Evolutionary conservation across 2,797 vertebrate species (phyloP), one percentile per base, ranked within the genome.

Genomic region (Silurus aristotelis): DNA sequence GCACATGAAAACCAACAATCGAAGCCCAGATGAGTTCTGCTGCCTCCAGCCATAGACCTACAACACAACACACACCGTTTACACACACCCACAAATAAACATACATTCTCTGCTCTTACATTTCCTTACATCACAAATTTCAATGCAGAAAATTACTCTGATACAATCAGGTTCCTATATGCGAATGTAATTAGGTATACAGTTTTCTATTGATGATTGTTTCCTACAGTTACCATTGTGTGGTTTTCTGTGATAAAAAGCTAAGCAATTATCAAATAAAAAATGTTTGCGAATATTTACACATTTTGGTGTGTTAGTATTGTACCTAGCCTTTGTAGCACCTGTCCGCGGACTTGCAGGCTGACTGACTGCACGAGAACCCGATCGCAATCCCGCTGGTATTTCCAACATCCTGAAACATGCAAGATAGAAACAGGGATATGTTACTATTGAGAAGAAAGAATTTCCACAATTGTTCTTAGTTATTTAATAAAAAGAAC

Each of bases 31-130:
- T 95, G 52, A 99, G 83, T 89, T 97, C 96, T 5, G 97, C 97
- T 0, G 97, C 97, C 89, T 97, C 95, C 0, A 95, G 95, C 98
- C 98, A 99, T 92, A 99, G 93, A 25, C 98, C 98, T 99, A 91
- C 66, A 92, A 80, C 0, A 27, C 9, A 78, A 8, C 19, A 8
- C 87, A 85, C 58, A 80, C 2, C 8, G 1, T 27, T 52, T 31
- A 48, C 68, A 81, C 20, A 72, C 58, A 71, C 31, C 63, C 48
- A 81, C 43, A 60, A 52, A 52, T 52, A 72, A 12, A 88, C 66
- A 61, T 52, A 13, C 27, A 46, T 46, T 84, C 27, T 22, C 19
- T 60, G 27, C 5, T 14, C 14, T 73, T 55, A n/a, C 20, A 52
- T 2, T 73, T n/a, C 48, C 48, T 10, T 52, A 10, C 48, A 52